These are phyloP conservation scores for Hydrocynus forskahlii DNA, from an alignment of 2,797 vertebrate genomes.

Conservation along the genomic window DNA sequence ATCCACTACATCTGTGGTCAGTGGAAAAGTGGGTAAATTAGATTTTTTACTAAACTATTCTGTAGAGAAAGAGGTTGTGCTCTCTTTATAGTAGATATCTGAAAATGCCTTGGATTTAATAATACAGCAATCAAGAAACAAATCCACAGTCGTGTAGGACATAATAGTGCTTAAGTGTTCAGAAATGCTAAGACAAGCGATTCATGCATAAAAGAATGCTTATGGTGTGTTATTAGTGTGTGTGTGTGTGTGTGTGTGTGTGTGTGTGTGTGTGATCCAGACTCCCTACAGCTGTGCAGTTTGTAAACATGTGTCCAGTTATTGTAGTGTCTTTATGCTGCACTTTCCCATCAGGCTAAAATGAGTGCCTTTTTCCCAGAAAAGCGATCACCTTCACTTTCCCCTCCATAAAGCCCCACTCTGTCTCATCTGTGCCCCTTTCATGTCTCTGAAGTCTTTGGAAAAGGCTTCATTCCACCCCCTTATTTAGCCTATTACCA, in stretches of 20 bases:
- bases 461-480: constrained; percentile 65
- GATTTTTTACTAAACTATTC: too few relatives aligned
- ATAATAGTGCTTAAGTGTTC: constrained; percentile 3
- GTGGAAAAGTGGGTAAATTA: too few relatives aligned
- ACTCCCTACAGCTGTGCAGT: constrained; percentile 42
- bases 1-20: too few relatives aligned
- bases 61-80: not conserved
- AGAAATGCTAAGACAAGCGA: not conserved
- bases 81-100: not conserved
- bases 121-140: constrained; percentile 7
- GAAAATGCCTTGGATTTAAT: not conserved
- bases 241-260: constrained; percentile 28
- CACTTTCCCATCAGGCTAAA: constrained; percentile 61
- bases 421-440: constrained; percentile 58
- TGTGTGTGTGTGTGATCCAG: constrained; percentile 15
- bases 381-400: constrained; percentile 57
- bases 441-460: constrained; percentile 71
- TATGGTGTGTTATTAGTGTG: constrained; percentile 17
- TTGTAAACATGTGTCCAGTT: constrained; percentile 49
- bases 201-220: not conserved
- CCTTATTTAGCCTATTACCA: constrained; percentile 69
- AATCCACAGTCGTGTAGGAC: not conserved
- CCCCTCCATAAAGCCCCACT: constrained; percentile 60
- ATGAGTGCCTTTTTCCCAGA: constrained; percentile 57
- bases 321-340: constrained; percentile 48